Evolutionary conservation across 2,888 invertebrate genomes (phyloP).

Genomic region (Drosophila nigritarsus): DNA sequence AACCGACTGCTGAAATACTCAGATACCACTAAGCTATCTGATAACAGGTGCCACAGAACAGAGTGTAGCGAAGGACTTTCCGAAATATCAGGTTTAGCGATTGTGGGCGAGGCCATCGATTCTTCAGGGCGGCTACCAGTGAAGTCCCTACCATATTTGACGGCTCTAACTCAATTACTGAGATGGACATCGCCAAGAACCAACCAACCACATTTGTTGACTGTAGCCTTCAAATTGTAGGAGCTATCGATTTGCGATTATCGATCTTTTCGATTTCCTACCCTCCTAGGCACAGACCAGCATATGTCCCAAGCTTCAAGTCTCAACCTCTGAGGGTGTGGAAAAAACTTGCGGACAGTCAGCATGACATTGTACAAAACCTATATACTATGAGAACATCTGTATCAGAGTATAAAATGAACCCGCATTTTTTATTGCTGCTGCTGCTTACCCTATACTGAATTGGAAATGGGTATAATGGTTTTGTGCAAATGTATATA

Average conservation of each 20-base stretch:
- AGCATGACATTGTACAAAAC: fast-evolving
- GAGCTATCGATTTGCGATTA: background rate
- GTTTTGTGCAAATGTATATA: background rate
- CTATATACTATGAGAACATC: background rate
- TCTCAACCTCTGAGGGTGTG: background rate
- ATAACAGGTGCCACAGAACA: background rate
- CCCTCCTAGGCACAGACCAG: background rate
- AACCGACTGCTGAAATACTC: background rate
- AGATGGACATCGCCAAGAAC: too few relatives aligned
- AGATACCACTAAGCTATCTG: background rate
- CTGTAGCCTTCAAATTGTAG: too few relatives aligned
- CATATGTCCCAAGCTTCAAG: background rate
- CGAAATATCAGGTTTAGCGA: too few relatives aligned
- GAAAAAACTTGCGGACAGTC: background rate
- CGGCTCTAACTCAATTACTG: too few relatives aligned
- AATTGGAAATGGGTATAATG: background rate
- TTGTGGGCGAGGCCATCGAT: too few relatives aligned
- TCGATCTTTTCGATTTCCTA: background rate
- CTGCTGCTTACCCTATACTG: background rate
- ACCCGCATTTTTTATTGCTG: background rate
- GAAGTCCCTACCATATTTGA: too few relatives aligned
- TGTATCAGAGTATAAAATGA: background rate
- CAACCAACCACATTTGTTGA: too few relatives aligned
- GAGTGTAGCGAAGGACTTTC: too few relatives aligned
- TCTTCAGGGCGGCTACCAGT: too few relatives aligned